Percentiles rank a stretch among this genome's conserved stretches.
phyloP scores from a whole-genome alignment of 2,113 vertebrate genomes.

The Chamaetylas fuelleborni region DNA sequence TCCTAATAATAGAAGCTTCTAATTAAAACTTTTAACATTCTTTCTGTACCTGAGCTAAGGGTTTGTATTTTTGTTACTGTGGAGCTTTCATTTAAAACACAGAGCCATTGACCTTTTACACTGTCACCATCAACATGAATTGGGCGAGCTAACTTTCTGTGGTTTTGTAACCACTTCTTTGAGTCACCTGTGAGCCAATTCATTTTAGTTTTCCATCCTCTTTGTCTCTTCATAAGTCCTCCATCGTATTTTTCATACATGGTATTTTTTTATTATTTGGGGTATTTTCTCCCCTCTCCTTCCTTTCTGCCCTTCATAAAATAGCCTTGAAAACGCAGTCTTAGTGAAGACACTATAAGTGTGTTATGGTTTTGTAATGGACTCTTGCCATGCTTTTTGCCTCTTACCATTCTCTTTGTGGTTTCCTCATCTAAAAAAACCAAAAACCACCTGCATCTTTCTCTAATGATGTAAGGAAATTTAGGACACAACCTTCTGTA shows the following conservation, averaged over 20 bases:
- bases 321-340: not conserved
- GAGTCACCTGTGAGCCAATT: not conserved
- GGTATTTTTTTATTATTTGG: not conserved
- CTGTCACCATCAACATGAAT: not conserved
- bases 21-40: not conserved
- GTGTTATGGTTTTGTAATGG: not conserved
- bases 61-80: not conserved
- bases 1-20: not conserved
- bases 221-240: not conserved
- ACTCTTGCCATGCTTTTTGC: not conserved
- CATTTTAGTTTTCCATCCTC: not conserved
- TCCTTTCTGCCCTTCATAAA: not conserved
- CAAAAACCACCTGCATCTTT: not conserved
- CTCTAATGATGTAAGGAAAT: not conserved
- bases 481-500: not conserved
- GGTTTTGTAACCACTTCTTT: not conserved
- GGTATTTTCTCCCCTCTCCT: not conserved
- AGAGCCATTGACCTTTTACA: not conserved
- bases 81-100: not conserved
- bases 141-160: not conserved
- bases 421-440: not conserved
- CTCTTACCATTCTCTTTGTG: not conserved
- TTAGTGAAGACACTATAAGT: not conserved
- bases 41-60: not conserved
- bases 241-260: not conserved